These are phyloP conservation scores for Macrochelys suwanniensis DNA, from an alignment of 2,797 vertebrate species.

Conservation along the genomic window DNA sequence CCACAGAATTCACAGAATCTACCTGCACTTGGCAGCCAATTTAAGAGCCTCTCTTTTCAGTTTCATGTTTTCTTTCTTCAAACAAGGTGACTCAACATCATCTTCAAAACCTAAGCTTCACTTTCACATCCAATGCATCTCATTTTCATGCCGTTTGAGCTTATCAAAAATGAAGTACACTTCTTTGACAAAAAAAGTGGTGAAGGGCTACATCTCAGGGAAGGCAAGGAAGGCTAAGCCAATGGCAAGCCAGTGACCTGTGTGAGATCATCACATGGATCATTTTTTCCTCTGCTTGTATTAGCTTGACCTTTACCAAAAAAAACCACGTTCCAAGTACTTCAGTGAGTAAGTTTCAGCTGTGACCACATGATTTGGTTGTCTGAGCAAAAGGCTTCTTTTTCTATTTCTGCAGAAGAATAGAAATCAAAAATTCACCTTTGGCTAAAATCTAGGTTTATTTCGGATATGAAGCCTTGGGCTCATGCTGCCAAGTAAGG, in stretches of 20 bases:
- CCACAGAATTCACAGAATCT: not conserved
- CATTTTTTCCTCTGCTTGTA: not conserved
- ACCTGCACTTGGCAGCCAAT: not conserved
- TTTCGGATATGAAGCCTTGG: constrained; percentile 34
- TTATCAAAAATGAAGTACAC: not conserved
- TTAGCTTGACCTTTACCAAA: not conserved
- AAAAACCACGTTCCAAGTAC: accelerated
- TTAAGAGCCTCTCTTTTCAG: not conserved
- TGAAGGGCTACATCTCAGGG: not conserved
- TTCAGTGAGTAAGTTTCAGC: constrained; percentile 8
- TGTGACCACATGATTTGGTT: not conserved
- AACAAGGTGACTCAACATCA: constrained; percentile 49
- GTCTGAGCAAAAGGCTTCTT: not conserved
- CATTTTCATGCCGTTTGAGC: constrained; percentile 41
- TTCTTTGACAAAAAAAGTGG: not conserved
- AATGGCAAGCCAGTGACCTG: not conserved
- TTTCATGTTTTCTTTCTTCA: constrained; percentile 40
- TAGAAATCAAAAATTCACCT: constrained; percentile 29
- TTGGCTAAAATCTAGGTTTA: constrained; percentile 47
- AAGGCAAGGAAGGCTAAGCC: not conserved
- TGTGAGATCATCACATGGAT: not conserved
- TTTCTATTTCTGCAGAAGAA: constrained; percentile 15
- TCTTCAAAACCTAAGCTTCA: constrained; percentile 40
- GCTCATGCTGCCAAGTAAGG: constrained; percentile 41
- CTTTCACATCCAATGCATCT: constrained; percentile 30